These are phyloP conservation scores for Mustela nigripes DNA, from an alignment of 2,113 vertebrate species.

Conservation along the genomic window DNA sequence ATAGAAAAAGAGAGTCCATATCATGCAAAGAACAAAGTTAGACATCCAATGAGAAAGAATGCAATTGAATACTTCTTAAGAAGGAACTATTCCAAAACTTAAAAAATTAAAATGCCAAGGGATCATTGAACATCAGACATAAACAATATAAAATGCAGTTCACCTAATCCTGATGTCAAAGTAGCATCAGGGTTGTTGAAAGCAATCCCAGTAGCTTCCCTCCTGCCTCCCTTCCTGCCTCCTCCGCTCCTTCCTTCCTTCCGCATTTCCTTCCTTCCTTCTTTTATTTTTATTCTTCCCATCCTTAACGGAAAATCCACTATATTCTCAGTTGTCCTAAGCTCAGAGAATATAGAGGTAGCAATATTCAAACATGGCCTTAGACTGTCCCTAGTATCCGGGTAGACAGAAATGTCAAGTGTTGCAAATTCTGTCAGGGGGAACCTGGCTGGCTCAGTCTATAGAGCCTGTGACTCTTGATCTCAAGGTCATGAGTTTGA, in stretches of 20 bases:
- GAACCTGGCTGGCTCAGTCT: background rate
- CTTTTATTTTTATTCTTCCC: background rate
- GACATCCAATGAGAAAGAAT: background rate
- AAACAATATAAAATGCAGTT: background rate
- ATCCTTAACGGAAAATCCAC: background rate
- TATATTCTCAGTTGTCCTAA: background rate
- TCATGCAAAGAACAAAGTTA: background rate
- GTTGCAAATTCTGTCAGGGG: background rate
- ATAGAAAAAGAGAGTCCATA: background rate
- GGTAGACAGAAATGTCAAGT: background rate
- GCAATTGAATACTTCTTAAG: background rate
- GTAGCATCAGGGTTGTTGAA: background rate
- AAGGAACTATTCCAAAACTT: background rate
- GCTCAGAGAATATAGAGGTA: background rate
- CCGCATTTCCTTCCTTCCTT: background rate
- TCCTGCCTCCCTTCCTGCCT: background rate
- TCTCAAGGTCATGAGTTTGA: background rate
- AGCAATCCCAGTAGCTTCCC: background rate
- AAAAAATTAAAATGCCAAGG: background rate
- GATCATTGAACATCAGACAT: background rate
- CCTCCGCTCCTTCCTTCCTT: background rate
- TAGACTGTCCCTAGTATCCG: no score
- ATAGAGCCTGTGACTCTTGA: background rate
- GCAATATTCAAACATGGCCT: background rate
- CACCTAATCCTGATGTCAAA: background rate